These are phyloP conservation scores for Scaptomyza montana DNA, from an alignment of 1,140 invertebrate species.

Conservation along the genomic window DNA sequence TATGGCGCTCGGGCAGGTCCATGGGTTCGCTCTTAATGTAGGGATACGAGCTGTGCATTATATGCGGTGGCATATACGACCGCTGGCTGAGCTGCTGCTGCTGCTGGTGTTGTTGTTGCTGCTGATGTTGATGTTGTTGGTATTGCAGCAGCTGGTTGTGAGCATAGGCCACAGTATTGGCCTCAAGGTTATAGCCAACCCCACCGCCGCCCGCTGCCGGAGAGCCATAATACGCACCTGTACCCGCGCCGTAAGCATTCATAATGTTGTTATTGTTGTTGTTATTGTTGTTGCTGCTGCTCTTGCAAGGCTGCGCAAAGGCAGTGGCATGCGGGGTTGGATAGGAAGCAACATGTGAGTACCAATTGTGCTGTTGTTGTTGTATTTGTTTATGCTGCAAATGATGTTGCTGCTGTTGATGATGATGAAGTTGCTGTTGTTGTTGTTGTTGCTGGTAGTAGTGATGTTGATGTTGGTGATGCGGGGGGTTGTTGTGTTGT, in stretches of 20 bases:
- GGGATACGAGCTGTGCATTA: constrained; percentile 65
- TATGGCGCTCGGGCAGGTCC: constrained; percentile 39
- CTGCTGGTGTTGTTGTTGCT: constrained; percentile 37
- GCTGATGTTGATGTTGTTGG: constrained; percentile 62
- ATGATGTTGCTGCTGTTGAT: constrained; percentile 33
- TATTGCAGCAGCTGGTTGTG: constrained; percentile 77
- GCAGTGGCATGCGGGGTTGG: constrained; percentile 47
- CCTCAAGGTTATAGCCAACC: constrained; percentile 69
- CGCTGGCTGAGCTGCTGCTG: constrained; percentile 51
- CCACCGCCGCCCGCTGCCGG: constrained; percentile 45
- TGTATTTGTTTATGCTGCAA: constrained; percentile 68
- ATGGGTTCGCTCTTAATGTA: constrained; percentile 72
- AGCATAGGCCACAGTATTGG: constrained; percentile 72
- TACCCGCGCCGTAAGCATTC: constrained; percentile 48
- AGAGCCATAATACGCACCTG: constrained; percentile 57
- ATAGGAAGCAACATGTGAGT: constrained; percentile 80
- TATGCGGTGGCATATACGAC: constrained; percentile 59
- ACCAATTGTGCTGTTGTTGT: constrained; percentile 62
- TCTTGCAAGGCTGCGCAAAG: constrained; percentile 54
- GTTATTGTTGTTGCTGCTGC: constrained; percentile 30
- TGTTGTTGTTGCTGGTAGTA: constrained; percentile 54
- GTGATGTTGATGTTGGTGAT: constrained; percentile 62
- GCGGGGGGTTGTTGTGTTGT: constrained; percentile 53
- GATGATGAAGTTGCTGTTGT: constrained; percentile 48
- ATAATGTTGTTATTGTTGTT: constrained; percentile 43